Evolutionary conservation across 2,888 invertebrate genomes (phyloP).

Genomic region (Drosophila rubida): DNA sequence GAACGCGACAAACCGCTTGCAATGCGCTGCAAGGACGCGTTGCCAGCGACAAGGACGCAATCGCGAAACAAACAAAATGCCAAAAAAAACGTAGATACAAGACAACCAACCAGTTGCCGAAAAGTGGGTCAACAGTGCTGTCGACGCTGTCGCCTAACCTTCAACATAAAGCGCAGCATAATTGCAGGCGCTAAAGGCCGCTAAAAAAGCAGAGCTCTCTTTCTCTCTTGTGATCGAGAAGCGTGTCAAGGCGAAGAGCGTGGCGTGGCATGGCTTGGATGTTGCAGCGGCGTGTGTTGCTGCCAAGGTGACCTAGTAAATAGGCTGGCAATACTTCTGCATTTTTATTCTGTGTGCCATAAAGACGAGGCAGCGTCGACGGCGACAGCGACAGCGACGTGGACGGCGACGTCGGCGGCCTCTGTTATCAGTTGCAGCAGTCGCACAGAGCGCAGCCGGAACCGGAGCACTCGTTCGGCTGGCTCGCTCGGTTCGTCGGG

Average conservation of each 20-base stretch:
- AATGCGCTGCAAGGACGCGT: constrained; percentile 56
- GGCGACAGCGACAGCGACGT: too few relatives aligned
- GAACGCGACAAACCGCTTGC: constrained; percentile 27
- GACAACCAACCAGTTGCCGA: constrained; percentile 15
- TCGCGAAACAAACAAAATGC: constrained; percentile 15
- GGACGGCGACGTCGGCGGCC: constrained; percentile 3
- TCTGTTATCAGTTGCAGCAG: constrained; percentile 57
- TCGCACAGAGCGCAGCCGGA: constrained; percentile 49
- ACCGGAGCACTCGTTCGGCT: constrained; percentile 47
- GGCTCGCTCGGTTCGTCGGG: constrained; percentile 42
- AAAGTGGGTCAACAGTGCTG: constrained; percentile 69
- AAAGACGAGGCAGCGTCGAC: constrained; percentile 24
- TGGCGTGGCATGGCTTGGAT: constrained; percentile 1
- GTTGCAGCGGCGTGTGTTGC: constrained; percentile 13
- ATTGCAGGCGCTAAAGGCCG: constrained; percentile 62
- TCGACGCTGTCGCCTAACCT: constrained; percentile 47
- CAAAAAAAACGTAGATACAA: constrained; percentile 1
- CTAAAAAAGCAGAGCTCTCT: constrained; percentile 41
- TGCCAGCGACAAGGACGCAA: constrained; percentile 58
- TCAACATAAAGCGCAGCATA: constrained; percentile 73
- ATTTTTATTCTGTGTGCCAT: background rate
- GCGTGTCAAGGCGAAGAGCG: constrained; percentile 31
- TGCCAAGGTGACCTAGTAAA: constrained; percentile 76
- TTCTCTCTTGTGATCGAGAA: constrained; percentile 12
- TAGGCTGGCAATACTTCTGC: constrained; percentile 27